phyloP scores from a whole-genome alignment of 2,797 vertebrate genomes.

The Acridotheres tristis region DNA sequence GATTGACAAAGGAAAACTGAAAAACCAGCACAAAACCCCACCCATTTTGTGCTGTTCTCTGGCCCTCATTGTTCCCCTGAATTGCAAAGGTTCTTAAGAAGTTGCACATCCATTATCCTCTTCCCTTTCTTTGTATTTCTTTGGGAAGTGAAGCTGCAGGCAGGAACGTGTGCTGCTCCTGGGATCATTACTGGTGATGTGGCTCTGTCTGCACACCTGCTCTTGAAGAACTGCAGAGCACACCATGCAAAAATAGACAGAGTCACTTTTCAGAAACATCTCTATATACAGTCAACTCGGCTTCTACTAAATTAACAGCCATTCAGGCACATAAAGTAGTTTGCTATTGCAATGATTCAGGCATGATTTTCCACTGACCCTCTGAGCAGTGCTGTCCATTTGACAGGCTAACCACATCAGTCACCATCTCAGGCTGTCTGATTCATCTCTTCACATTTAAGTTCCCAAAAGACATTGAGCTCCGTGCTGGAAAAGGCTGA shows the following conservation, averaged over 20 bases:
- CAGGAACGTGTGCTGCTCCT: not conserved
- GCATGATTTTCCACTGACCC: slow-evolving; percentile 11
- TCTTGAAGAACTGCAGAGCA: not conserved
- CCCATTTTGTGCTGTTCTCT: not conserved
- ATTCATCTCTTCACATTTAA: slow-evolving; percentile 19
- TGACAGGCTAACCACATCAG: slow-evolving; percentile 43
- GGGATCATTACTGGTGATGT: not conserved
- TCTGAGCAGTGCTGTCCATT: slow-evolving; percentile 29
- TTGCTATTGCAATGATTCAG: not conserved
- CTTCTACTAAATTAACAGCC: slow-evolving; percentile 33
- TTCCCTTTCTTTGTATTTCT: not conserved
- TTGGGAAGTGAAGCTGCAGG: not conserved
- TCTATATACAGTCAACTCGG: not conserved
- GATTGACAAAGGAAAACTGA: not conserved
- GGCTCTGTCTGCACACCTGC: not conserved
- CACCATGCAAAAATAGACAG: not conserved
- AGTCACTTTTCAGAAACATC: slow-evolving; percentile 20
- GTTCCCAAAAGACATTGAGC: slow-evolving; percentile 28
- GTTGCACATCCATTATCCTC: not conserved
- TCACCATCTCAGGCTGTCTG: slow-evolving; percentile 40
- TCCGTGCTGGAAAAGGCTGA: not conserved
- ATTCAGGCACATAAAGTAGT: slow-evolving; percentile 12
- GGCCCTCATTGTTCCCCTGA: not conserved
- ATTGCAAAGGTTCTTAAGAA: slow-evolving; percentile 16
- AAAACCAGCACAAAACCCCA: not conserved